Evolutionary conservation across 92 coral and sea anemone genomes (phyloP), one percentile per base, ranked within the genome.

Genomic region (Palythoa caribaeorum): DNA sequence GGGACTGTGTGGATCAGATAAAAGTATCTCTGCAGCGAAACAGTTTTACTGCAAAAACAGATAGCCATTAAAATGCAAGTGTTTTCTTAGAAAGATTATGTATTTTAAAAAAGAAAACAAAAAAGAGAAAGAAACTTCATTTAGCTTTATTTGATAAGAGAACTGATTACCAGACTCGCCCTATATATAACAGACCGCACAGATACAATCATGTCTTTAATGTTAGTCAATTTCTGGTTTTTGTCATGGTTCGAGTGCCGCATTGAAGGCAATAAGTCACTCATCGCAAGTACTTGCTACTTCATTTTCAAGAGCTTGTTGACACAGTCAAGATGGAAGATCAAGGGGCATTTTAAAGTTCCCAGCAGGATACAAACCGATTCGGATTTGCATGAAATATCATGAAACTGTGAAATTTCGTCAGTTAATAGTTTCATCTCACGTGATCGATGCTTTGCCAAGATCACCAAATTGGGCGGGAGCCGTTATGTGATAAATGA

Each of bases 231-330:
- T 35, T 35, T 54, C 83, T 77, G 60, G 83, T 52, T 7, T 77
- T 77, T 54, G 50, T 77, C 69, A 36, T 14, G 9, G 47, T 36
- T 35, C 48, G n/a, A 77, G 21, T 9, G 21, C 39, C 19, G 19
- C 52, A 52, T 77, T 77, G 83, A 54, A 55, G 66, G 54, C 59
- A 52, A 59, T 20, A 79, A 74, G 86, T 81, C 86, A 81, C 39
- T 20, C 20, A 20, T 3, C 47, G 47, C 59, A 19, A 40, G 15
- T 17, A 40, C 12, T 63, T 81, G 21, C 86, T 66, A 48, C 85
- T 81, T 81, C 57, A 66, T 50, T 63, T 81, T 81, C 86, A 81
- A 81, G 86, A 81, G 86, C 86, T 81, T 81, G 86, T 81, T 81
- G 86, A 81, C 86, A 81, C 86, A 13, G 57, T 15, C 38, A 35